A percentile compares a stretch with the other conserved stretches of the same genome.
phyloP scores from a whole-genome alignment of 2,797 vertebrate genomes.

The Toxotes lorentzi region DNA sequence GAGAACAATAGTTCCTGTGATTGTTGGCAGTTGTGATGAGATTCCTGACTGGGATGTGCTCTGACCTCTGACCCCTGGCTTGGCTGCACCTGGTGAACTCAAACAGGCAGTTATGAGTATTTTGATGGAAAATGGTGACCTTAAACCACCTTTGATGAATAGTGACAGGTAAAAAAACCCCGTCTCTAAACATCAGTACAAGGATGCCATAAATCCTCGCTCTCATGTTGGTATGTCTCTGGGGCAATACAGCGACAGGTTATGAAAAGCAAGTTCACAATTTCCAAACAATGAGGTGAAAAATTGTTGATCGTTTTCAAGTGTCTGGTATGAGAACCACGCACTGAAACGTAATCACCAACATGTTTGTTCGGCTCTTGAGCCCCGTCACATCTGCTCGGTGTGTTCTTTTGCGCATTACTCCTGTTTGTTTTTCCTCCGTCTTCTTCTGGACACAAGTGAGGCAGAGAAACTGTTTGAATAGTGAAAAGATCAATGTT shows the following conservation, averaged over 20 bases:
- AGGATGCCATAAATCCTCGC: slow-evolving; percentile 26
- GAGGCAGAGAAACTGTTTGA: slow-evolving; percentile 45
- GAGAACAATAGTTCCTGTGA: slow-evolving; percentile 66
- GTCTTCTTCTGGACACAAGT: slow-evolving; percentile 36
- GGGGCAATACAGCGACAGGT: neutral
- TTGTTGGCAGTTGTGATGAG: slow-evolving; percentile 61
- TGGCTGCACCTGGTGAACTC: slow-evolving; percentile 54
- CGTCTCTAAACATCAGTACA: slow-evolving; percentile 27
- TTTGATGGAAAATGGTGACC: slow-evolving; percentile 55
- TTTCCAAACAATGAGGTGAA: slow-evolving; percentile 15
- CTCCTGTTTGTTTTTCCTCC: slow-evolving; percentile 54
- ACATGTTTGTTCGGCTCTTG: slow-evolving; percentile 23
- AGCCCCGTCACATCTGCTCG: slow-evolving; percentile 28
- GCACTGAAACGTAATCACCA: slow-evolving; percentile 11
- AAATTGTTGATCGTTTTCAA: neutral
- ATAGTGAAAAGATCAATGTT: slow-evolving; percentile 47
- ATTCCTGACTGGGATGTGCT: slow-evolving; percentile 65
- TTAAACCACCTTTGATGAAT: slow-evolving; percentile 17
- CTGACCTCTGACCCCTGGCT: slow-evolving; percentile 57
- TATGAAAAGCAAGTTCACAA: slow-evolving; percentile 25
- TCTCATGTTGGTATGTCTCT: neutral
- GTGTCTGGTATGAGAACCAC: slow-evolving; percentile 41
- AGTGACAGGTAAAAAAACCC: neutral
- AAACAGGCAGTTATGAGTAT: slow-evolving; percentile 49
- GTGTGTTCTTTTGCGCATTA: slow-evolving; percentile 33